Evolutionary conservation across 2,113 vertebrate genomes (phyloP), one percentile per base, ranked within the genome.

Genomic region (Apodemus sylvaticus): DNA sequence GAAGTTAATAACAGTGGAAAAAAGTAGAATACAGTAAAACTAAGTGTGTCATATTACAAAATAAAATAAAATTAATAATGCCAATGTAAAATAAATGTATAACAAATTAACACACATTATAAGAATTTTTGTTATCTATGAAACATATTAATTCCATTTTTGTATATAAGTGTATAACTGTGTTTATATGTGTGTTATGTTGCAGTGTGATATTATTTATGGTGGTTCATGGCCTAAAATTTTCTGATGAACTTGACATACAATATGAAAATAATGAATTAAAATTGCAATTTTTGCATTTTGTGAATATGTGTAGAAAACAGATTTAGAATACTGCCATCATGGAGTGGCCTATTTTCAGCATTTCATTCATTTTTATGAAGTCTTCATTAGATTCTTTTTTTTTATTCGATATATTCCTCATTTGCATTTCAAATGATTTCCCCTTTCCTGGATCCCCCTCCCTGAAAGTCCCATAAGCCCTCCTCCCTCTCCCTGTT

Each of bases 251-350:
- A 12, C 58, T 7, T 71, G 12, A 9, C 2, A 45, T 93, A 13
- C 1, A 14, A 24, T 19, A 79, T 64, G 5, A 95, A 89, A 93
- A 48, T 82, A 66, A 39, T n/a, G 14, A 4, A 86, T 74, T 3
- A 88, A 1, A 1, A 85, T 39, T 12, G 48, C 1, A 55, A 73
- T 68, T 73, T 73, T 60, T 94, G 4, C 62, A 19, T 31, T 71
- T 42, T 24, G 0, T 93, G n/a, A 93, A 70, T 91, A 94, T 31
- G 13, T 79, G 20, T 64, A 90, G 45, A 91, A 96, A 91, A 62
- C 20, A 39, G 60, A 68, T 42, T 71, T 20, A 83, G 62, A 88
- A 68, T 31, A 42, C 11, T 26, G 29, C 86, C 26, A 53, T 53
- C 26, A 19, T 20, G 89, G 5, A 82, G 45, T 31, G 0, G 22